A percentile compares a stretch with the other conserved stretches of the same genome.
phyloP scores from a whole-genome alignment of 2,888 invertebrate genomes.

The Spodoptera exigua region DNA sequence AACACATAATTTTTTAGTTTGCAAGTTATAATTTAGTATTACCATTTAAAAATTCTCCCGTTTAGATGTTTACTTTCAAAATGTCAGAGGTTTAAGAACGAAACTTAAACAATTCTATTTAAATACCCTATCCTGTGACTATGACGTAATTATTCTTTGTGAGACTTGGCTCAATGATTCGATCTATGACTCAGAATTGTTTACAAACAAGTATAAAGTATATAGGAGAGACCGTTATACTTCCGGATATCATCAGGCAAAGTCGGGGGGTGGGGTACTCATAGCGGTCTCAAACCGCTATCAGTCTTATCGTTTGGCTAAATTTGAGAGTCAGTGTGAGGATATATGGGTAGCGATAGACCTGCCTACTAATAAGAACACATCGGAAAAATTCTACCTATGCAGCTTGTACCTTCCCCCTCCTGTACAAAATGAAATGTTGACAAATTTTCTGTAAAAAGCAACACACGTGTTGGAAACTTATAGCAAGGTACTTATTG shows the following conservation, averaged over 20 bases:
- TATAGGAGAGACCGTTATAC: constrained; percentile 39
- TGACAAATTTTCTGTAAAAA: constrained; percentile 15
- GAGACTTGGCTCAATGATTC: constrained; percentile 30
- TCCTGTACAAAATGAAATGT: constrained; percentile 8
- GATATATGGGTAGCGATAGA: constrained; percentile 32
- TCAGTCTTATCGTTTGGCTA: constrained; percentile 8
- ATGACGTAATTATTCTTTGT: too few relatives aligned
- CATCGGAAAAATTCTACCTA: not conserved
- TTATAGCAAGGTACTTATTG: constrained; percentile 1
- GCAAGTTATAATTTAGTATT: not conserved
- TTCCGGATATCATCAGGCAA: constrained; percentile 5
- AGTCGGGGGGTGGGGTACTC: constrained; percentile 43
- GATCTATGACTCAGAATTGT: constrained; percentile 35
- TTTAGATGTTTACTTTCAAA: constrained; percentile 33
- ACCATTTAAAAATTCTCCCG: not conserved
- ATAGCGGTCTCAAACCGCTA: constrained; percentile 30
- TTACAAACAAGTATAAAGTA: constrained; percentile 23
- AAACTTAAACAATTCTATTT: constrained; percentile 26
- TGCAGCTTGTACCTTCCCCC: constrained; percentile 28
- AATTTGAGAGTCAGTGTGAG: constrained; percentile 36
- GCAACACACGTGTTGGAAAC: not conserved
- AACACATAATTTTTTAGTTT: not conserved
- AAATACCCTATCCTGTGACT: constrained; percentile 20
- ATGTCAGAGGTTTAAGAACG: constrained; percentile 24
- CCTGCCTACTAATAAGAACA: not conserved